These are phyloP conservation scores for Misgurnus mizolepis DNA, from an alignment of 2,113 vertebrate species.

Conservation along the genomic window DNA sequence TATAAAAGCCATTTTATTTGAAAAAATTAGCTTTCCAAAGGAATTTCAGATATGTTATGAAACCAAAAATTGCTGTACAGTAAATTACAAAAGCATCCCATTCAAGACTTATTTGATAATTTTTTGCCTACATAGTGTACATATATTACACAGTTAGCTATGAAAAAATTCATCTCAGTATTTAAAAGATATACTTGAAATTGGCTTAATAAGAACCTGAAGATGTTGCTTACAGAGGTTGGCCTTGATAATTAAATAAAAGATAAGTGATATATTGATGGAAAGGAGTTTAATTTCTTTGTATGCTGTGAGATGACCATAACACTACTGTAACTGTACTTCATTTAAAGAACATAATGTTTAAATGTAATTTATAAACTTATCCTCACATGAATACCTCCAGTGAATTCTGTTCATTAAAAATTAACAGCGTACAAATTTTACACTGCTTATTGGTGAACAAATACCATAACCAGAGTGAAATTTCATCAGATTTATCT, in stretches of 20 bases:
- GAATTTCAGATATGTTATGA: no score
- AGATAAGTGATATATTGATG: not conserved
- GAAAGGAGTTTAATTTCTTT: not conserved
- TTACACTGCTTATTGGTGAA: no score
- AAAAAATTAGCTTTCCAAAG: no score
- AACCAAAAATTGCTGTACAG: not conserved
- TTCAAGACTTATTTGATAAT: not conserved
- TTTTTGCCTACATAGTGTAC: not conserved
- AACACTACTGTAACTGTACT: not conserved
- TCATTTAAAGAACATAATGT: not conserved
- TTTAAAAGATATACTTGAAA: conserved; percentile 13
- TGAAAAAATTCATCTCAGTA: not conserved
- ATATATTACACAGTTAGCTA: not conserved
- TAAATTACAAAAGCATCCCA: not conserved
- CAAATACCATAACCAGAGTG: no score
- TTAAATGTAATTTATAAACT: not conserved
- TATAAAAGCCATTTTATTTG: no score
- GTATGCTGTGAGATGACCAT: not conserved
- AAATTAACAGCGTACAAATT: not conserved
- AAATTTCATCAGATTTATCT: no score
- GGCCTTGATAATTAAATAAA: conserved; percentile 17
- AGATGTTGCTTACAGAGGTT: conserved; percentile 2
- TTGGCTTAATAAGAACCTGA: not conserved
- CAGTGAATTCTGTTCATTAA: not conserved
- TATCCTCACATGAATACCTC: not conserved